Evolutionary conservation across 2,113 vertebrate species (phyloP), one percentile per base, ranked within the genome.

Genomic region (Ctenomys sociabilis): DNA sequence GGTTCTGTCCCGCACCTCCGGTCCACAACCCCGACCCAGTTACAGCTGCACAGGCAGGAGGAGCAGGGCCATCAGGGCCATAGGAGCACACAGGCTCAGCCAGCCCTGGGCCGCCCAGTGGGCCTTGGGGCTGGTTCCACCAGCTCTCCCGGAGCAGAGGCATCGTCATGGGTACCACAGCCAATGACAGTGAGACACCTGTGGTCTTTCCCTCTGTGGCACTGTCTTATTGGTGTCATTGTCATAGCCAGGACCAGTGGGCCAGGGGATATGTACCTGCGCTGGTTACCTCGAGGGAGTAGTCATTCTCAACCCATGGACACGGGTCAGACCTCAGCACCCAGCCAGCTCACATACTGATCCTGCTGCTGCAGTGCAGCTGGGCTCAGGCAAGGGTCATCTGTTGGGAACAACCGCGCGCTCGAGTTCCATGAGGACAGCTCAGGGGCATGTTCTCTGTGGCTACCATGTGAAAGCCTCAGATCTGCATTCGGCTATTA

Each of bases 271-370:
- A 2, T 5, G 30, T 17, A n/a, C 22, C 72, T 75, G 11, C 35
- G 17, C 66, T 45, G 63, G 12, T 1, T 0, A 3, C 70, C 72
- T 11, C 10, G 24, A n/a, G 52, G 49, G 49, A 3, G 11, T 24
- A 40, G 61, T 54, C 43, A 7, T 68, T 59, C 26, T 84, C 28
- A 32, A n/a, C 26, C 43, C 54, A 3, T 0, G 49, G 59, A 26
- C 11, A 0, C 21, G 12, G 32, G 26, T 13, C 12, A 1, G 10
- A 11, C 3, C 17, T 85, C 64, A 35, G 8, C 24, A 0, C 35
- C 54, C 26, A 9, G 21, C 16, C 30, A 0, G 63, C n/a, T 22
- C 30, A 6, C 1, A 3, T 8, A 3, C 1, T 0, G 16, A 17
- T 19, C 19, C 80, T 68, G 24, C 57, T 75, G 26, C 17, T 1